Evolutionary conservation across 1,140 invertebrate genomes (phyloP).

Genomic region (Linepithema humile): DNA sequence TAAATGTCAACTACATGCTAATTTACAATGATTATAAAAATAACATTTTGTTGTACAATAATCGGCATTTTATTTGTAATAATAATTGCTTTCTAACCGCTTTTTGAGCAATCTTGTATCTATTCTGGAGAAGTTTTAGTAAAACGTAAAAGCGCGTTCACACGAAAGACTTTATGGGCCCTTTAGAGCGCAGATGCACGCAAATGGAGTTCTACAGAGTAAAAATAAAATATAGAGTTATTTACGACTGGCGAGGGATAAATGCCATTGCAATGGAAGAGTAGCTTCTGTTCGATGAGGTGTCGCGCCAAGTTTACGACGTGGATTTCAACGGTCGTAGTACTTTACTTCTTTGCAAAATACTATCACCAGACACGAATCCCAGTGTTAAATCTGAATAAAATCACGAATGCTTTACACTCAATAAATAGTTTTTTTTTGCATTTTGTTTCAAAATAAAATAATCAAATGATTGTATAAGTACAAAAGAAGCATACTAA

Average conservation of each 20-base stretch:
- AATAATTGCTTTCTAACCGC: background rate
- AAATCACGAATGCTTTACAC: background rate
- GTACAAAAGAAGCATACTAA: no score
- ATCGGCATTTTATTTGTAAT: background rate
- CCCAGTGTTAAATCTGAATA: background rate
- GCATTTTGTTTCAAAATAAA: background rate
- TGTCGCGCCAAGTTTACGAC: slow-evolving; percentile 40
- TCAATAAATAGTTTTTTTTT: background rate
- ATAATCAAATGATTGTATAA: no score
- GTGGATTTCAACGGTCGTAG: slow-evolving; percentile 12
- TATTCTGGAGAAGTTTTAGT: background rate
- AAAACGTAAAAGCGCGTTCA: slow-evolving; percentile 15
- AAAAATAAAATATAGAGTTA: slow-evolving; percentile 52
- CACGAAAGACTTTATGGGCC: background rate
- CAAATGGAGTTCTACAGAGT: slow-evolving; percentile 32
- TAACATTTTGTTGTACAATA: background rate
- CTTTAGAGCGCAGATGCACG: background rate
- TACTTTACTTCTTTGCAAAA: background rate
- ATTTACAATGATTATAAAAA: background rate
- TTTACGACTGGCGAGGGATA: slow-evolving; percentile 43
- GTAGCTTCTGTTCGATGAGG: slow-evolving; percentile 5
- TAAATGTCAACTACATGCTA: background rate
- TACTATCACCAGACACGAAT: slow-evolving; percentile 1
- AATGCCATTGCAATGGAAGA: slow-evolving; percentile 4
- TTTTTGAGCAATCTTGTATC: background rate